Base-by-base conservation (phyloP, 2,113 vertebrate species). In the Chroicocephalus ridibundus region DNA sequence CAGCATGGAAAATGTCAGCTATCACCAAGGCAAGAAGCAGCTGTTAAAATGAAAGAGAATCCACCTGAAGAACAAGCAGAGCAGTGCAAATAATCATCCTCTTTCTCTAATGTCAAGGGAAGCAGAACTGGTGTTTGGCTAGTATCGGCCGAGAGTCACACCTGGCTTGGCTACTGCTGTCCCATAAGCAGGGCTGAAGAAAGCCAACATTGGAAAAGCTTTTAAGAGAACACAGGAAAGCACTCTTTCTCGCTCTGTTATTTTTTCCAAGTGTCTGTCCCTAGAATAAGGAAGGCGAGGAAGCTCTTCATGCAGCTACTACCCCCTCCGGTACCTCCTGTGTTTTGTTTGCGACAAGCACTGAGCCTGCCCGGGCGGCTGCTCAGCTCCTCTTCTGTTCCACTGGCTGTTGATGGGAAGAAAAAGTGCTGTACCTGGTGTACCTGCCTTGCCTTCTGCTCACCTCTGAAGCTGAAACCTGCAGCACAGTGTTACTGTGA, bases 401-500 rank as follows among this genome's bases (percentile, higher is more conserved):
- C 61, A 65, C 65, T 64, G 65, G 21, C 47, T 58, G 29, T 14
- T 58, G 25, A 58, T 17, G 22, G 65, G 40, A 40, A 55, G 6
- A 25, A 75, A 60, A 47, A 31, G 38, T 11, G 14, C 31, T 68
- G 5, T 15, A 22, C 66, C 46, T 0, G 0, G 10, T 61, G 4
- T 20, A 27, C 60, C 46, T 0, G 0, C 10, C 31, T 51, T 68
- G 42, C 40, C 51, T 72, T 71, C 44, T 51, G 36, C 44, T 84
- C 21, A 27, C 18, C 18, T 38, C 71, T 22, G 36, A 77, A 34
- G 21, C 24, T n/a, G 60, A 46, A 58, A 19, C 10, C 51, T 57
- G 24, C 52, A 38, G n/a, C 0, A 1, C 29, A n/a, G 16, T 14
- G 16, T 44, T 52, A 2, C n/a, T n/a, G 31, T n/a, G 20, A 20